These are phyloP conservation scores for Plemyria rubiginata DNA, from an alignment of 2,888 invertebrate genomes.

Conservation along the genomic window DNA sequence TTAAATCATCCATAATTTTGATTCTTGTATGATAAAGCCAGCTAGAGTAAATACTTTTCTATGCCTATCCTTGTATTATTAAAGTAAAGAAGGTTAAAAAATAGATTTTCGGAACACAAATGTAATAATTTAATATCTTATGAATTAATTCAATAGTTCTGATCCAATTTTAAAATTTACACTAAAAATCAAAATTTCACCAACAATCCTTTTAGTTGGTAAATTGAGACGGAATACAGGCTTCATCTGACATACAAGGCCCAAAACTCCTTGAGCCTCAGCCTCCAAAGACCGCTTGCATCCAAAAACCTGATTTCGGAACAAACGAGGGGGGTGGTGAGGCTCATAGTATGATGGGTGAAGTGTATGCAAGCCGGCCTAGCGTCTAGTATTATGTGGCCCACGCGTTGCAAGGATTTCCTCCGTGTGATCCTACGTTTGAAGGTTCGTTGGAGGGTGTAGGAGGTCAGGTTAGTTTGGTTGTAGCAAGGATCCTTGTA, in stretches of 20 bases:
- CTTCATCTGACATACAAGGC: slow-evolving; percentile 62
- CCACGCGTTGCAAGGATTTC: slow-evolving; percentile 45
- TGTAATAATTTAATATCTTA: no score
- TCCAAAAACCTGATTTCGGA: slow-evolving; percentile 50
- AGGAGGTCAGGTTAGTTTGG: slow-evolving; percentile 52
- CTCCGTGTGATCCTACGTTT: slow-evolving; percentile 40
- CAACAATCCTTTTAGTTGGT: slow-evolving; percentile 69
- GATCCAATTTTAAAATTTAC: slow-evolving; percentile 1
- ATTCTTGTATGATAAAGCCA: not conserved
- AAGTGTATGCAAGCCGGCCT: slow-evolving; percentile 60
- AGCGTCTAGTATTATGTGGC: slow-evolving; percentile 48
- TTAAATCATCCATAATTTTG: not conserved
- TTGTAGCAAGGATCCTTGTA: slow-evolving; percentile 67
- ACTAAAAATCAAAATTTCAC: slow-evolving; percentile 60
- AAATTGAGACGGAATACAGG: slow-evolving; percentile 66
- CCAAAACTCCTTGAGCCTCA: slow-evolving; percentile 49
- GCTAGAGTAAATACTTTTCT: no score
- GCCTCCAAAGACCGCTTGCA: slow-evolving; percentile 29
- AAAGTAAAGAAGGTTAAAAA: no score
- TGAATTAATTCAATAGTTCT: no score
- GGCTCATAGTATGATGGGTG: slow-evolving; percentile 53
- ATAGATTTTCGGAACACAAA: no score
- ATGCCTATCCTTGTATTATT: no score
- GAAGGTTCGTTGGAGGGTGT: slow-evolving; percentile 36
- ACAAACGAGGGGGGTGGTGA: slow-evolving; percentile 36